Base-by-base conservation (phyloP, 2,888 invertebrate genomes). In the Holacanthella duospinosa region DNA sequence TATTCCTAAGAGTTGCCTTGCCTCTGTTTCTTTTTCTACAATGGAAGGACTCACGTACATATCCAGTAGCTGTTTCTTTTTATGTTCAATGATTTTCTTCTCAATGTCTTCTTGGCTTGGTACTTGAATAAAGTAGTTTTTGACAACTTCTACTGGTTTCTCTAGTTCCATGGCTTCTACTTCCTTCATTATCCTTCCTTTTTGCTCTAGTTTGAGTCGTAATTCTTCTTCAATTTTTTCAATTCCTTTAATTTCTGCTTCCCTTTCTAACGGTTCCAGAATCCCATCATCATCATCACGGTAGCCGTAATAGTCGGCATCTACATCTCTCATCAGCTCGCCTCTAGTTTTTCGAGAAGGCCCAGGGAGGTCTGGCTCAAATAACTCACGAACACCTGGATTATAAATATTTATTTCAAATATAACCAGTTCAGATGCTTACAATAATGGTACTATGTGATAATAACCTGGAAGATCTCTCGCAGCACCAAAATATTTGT, bases 281-380 rank as follows among this genome's bases (percentile, higher is more conserved):
- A 96, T 84, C 0, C 97, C 97, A 77, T 99, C 99, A 75, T 99
- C 99, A 74, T 99, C 99, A 78, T 99, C 99, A 74, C 95, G 81
- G 78, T 95, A 97, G 0, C 99, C 99, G 79, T 99, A 99, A 80
- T 99, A 99, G 78, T 95, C 94, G 0, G 97, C 96, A 79, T 99
- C 97, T 44, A 99, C 92, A 75, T 96, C 90, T 73, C 93, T 88
- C 95, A 97, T 96, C 59, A 99, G 81, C 77, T 99, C 97, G 0
- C 91, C 93, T 60, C 97, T 84, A 0, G 94, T 93, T 78, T 93
- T 92, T 27, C 93, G 82, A 19, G 91, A 88, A 3, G 91, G 88
- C 60, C 89, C 86, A 19, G 93, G 92, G 12, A 94, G 90, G 77
- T 93, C 93, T 76, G 95, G 94, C 76, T 96, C 94, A 80, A 99